A percentile compares a stretch with the other conserved stretches of the same genome.
These are phyloP conservation scores for Cordylochernes scorpioides DNA, from an alignment of 2,888 invertebrate genomes.

Conservation along the genomic window DNA sequence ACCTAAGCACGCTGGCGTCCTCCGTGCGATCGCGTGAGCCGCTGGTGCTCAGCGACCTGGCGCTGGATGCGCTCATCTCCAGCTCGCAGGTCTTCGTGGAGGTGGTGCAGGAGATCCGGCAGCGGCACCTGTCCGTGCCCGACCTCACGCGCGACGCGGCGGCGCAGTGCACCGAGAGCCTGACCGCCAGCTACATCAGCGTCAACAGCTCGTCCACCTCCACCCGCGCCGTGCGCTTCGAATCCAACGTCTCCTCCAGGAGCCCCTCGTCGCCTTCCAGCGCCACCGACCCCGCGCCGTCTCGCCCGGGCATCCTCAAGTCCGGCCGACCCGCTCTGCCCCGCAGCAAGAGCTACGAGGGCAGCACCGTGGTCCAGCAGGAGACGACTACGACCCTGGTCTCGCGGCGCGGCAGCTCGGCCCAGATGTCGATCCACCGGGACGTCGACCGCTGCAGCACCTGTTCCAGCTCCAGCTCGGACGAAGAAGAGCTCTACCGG, in stretches of 20 bases:
- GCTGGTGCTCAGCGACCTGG: slow-evolving; percentile 12
- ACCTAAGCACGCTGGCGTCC: slow-evolving; percentile 1
- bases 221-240: slow-evolving; percentile 5
- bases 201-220: slow-evolving; percentile 1
- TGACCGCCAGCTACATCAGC: slow-evolving; percentile 4
- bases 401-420: slow-evolving; percentile 9
- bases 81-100: slow-evolving; percentile 11
- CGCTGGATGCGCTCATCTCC: slow-evolving; percentile 12
- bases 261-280: slow-evolving; percentile 5
- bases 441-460: slow-evolving; percentile 52
- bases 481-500: slow-evolving; percentile 42
- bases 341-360: slow-evolving; percentile 16
- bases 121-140: slow-evolving; percentile 21
- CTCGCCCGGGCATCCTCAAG: neutral
- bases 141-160: slow-evolving; percentile 18
- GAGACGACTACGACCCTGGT: slow-evolving; percentile 20
- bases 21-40: slow-evolving; percentile 13
- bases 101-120: slow-evolving; percentile 7
- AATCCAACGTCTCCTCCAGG: slow-evolving; percentile 5
- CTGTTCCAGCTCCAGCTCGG: slow-evolving; percentile 41
- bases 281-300: slow-evolving; percentile 1
- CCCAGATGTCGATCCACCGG: slow-evolving; percentile 20
- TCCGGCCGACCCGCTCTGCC: neutral
- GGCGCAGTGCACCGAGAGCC: slow-evolving; percentile 6
- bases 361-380: slow-evolving; percentile 12